Percentiles rank a stretch among this genome's conserved stretches.
Conservation (phyloP, 2,888 invertebrate genomes). For the Drosophila vallismaia region DNA sequence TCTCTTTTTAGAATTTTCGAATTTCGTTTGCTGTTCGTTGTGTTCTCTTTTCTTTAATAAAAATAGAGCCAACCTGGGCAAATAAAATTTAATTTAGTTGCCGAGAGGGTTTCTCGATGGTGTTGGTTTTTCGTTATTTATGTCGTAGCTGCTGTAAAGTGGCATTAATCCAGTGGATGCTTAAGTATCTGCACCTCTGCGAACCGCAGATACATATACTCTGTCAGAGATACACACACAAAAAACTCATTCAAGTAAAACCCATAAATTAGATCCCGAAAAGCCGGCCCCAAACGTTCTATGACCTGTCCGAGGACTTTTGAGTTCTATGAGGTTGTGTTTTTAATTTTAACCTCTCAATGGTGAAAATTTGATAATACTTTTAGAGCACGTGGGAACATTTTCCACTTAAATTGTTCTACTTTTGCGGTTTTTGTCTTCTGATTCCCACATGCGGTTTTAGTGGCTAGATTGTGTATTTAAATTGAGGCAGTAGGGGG, state of each 20-base stretch:
- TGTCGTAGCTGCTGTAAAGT: constrained; percentile 24
- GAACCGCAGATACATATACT: constrained; percentile 1
- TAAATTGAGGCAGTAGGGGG: not conserved
- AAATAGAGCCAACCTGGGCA: constrained; percentile 19
- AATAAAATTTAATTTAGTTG: constrained; percentile 14
- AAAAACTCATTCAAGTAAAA: constrained; percentile 48
- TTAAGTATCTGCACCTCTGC: constrained; percentile 27
- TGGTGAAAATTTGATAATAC: constrained; percentile 46
- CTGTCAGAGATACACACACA: constrained; percentile 10
- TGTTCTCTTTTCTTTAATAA: constrained; percentile 9
- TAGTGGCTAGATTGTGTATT: constrained; percentile 1
- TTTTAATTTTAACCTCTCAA: constrained; percentile 30
- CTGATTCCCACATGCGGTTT: constrained; percentile 23
- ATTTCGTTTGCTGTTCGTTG: not conserved
- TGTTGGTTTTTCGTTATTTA: constrained; percentile 35
- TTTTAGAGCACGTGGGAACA: constrained; percentile 65
- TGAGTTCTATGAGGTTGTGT: not conserved
- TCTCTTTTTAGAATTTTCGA: constrained; percentile 6
- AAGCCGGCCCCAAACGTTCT: constrained; percentile 42
- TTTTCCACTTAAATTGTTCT: constrained; percentile 38
- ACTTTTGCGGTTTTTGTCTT: constrained; percentile 20
- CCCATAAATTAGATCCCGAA: constrained; percentile 55
- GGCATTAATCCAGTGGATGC: constrained; percentile 57
- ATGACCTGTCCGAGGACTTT: constrained; percentile 36
- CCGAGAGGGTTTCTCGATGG: not conserved